phyloP scores from a whole-genome alignment of 2,888 invertebrate genomes.

The Nephrocerus scutellatus region DNA sequence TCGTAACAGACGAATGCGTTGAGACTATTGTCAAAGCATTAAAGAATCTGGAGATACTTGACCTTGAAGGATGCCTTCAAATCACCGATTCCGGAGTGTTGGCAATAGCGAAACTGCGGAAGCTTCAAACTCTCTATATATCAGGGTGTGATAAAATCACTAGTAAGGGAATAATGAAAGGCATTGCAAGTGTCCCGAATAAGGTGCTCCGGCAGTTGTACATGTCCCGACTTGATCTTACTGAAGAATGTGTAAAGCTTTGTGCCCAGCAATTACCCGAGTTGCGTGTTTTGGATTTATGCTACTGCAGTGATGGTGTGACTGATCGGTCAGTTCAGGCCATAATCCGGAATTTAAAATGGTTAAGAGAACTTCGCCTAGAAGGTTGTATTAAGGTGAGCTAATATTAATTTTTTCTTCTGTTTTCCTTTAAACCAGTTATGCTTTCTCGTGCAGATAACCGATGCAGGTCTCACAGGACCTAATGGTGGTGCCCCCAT shows the following conservation, averaged over 20 bases:
- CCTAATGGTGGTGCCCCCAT: slow-evolving; percentile 51
- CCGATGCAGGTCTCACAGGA: slow-evolving; percentile 65
- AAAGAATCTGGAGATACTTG: slow-evolving; percentile 53
- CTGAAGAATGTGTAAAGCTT: slow-evolving; percentile 56
- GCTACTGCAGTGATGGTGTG: slow-evolving; percentile 62
- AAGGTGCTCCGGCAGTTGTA: slow-evolving; percentile 51
- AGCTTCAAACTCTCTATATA: slow-evolving; percentile 56
- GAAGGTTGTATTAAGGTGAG: slow-evolving; percentile 53
- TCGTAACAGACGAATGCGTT: slow-evolving; percentile 60
- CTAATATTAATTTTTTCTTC: slow-evolving; percentile 11
- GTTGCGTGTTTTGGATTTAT: slow-evolving; percentile 56
- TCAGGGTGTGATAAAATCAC: slow-evolving; percentile 62
- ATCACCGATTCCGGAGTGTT: slow-evolving; percentile 57
- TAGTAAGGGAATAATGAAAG: slow-evolving; percentile 55
- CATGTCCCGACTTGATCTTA: slow-evolving; percentile 55
- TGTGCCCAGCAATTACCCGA: slow-evolving; percentile 55
- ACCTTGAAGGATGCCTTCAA: slow-evolving; percentile 58
- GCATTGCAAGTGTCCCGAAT: slow-evolving; percentile 54
- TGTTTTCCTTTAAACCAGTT: no score
- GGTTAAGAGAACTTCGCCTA: slow-evolving; percentile 55
- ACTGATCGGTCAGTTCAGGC: slow-evolving; percentile 63
- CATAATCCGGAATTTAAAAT: slow-evolving; percentile 57
- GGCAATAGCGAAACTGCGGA: slow-evolving; percentile 52
- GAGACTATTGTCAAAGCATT: slow-evolving; percentile 55
- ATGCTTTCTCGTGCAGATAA: no score